Evolutionary conservation across 2,113 vertebrate species (phyloP).

Genomic region (Planiliza haematocheilus): DNA sequence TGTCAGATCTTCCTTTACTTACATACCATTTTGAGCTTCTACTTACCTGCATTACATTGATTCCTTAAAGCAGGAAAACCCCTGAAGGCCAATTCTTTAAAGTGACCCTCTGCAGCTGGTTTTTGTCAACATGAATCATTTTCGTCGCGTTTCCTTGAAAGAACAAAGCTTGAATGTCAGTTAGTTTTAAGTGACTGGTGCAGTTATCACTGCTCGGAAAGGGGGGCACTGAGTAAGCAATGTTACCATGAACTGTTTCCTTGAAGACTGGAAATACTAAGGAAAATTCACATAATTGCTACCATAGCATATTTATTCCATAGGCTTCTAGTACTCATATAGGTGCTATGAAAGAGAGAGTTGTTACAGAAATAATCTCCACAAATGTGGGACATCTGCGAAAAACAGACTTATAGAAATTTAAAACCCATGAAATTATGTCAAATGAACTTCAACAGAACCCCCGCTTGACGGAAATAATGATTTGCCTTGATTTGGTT

Average conservation of each 20-base stretch:
- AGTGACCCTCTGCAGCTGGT: constrained; percentile 75
- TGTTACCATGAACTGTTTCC: not conserved
- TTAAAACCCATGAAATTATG: not conserved
- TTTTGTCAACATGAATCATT: constrained; percentile 76
- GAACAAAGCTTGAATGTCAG: constrained; percentile 66
- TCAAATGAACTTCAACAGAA: no score
- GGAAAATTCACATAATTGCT: not conserved
- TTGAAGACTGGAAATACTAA: not conserved
- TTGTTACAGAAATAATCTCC: not conserved
- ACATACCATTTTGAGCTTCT: constrained; percentile 47
- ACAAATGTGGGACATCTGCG: not conserved
- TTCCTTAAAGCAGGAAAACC: constrained; percentile 61
- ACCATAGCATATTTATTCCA: constrained; percentile 3
- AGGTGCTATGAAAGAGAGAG: not conserved
- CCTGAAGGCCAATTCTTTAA: constrained; percentile 75
- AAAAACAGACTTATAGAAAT: no score
- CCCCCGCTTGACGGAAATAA: not conserved
- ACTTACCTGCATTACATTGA: constrained; percentile 75
- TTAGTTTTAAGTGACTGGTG: constrained; percentile 56
- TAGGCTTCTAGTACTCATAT: not conserved
- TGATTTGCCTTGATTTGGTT: not conserved
- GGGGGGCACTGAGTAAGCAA: constrained; percentile 6
- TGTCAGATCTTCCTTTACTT: constrained; percentile 18
- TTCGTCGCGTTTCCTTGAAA: constrained; percentile 63
- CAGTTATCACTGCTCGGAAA: constrained; percentile 59